Evolutionary conservation across 1,140 invertebrate species (phyloP).

Genomic region (Mercenaria mercenaria): DNA sequence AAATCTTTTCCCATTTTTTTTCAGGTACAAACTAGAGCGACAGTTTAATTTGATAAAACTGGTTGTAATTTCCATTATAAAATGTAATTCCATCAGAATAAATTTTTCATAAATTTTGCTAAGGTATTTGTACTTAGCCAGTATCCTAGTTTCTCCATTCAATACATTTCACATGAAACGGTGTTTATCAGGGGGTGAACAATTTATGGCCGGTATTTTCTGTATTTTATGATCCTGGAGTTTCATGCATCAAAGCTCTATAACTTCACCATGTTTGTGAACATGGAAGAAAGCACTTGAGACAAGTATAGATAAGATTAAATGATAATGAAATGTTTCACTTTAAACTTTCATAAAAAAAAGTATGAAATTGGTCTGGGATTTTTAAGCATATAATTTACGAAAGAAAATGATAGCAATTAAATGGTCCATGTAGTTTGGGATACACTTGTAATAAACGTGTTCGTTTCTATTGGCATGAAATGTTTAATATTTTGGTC

Average conservation of each 20-base stretch:
- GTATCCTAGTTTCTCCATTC: slow-evolving; percentile 18
- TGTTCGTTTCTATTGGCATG: too few relatives aligned
- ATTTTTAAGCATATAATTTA: not conserved
- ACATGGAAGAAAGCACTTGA: not conserved
- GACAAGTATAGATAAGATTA: slow-evolving; percentile 12
- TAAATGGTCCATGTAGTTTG: too few relatives aligned
- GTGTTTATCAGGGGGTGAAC: not conserved
- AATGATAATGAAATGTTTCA: not conserved
- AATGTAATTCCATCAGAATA: too few relatives aligned
- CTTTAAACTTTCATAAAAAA: not conserved
- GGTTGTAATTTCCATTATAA: too few relatives aligned
- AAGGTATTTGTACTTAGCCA: not conserved
- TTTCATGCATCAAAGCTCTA: not conserved
- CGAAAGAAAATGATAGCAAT: too few relatives aligned
- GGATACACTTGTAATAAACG: too few relatives aligned
- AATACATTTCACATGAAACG: slow-evolving; percentile 22
- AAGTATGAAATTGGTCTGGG: not conserved
- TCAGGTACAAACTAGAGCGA: too few relatives aligned
- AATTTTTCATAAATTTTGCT: not conserved
- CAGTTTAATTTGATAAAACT: too few relatives aligned
- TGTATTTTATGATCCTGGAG: not conserved
- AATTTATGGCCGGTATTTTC: not conserved
- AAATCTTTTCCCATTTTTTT: too few relatives aligned
- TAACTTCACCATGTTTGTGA: not conserved
- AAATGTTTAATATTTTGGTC: too few relatives aligned